Conservation (phyloP, 2,888 invertebrate genomes). For the Coelogynopora nodosa region DNA sequence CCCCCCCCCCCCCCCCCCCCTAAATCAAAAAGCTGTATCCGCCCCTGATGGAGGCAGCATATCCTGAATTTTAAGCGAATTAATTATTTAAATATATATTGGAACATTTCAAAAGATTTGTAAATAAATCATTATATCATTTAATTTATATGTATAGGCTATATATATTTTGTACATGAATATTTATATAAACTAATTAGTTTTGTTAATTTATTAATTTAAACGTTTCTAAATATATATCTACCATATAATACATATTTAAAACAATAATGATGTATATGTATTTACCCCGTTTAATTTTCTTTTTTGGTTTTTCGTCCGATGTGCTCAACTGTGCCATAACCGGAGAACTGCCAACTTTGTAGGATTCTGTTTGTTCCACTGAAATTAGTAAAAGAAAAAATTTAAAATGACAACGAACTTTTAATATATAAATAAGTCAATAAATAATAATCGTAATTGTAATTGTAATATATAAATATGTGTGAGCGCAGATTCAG, state of each 20-base stretch:
- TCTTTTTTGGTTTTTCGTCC: slow-evolving; percentile 14
- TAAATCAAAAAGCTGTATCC: too few species aligned
- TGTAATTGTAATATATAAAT: background rate
- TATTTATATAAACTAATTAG: too few species aligned
- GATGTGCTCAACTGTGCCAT: slow-evolving; percentile 2
- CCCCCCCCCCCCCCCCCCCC: too few species aligned
- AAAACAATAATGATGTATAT: background rate
- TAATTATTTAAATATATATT: too few species aligned
- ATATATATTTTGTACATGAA: too few species aligned
- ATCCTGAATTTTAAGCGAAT: too few species aligned
- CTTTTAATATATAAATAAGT: background rate
- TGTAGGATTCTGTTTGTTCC: background rate
- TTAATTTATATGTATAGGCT: too few species aligned
- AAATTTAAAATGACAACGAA: background rate
- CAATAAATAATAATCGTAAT: background rate
- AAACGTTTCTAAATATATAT: background rate
- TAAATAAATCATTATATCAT: too few species aligned
- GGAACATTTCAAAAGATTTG: too few species aligned
- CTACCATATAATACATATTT: background rate
- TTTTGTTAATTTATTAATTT: background rate
- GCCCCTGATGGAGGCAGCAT: too few species aligned
- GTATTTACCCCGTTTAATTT: background rate
- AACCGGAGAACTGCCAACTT: background rate
- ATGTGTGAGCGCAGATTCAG: background rate
- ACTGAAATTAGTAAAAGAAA: background rate